Evolutionary conservation across 2,113 vertebrate species (phyloP).

Genomic region (Tricholaema leucomelas): DNA sequence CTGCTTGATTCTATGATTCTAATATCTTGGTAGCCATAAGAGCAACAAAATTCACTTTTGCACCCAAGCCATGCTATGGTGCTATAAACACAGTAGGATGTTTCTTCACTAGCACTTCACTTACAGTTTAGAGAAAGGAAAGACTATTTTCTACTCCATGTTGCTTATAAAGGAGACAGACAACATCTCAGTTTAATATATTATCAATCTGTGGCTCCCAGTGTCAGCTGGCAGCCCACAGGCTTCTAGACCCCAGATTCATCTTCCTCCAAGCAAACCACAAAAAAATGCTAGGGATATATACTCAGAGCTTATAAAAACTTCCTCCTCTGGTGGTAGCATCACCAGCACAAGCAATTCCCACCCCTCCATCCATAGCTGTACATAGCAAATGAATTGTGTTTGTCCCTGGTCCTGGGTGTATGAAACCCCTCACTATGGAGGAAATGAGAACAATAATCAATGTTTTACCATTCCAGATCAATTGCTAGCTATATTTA

Average conservation of each 20-base stretch:
- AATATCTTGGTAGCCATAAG: neutral
- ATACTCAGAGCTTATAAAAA: neutral
- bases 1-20: too few relatives aligned
- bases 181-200: slow-evolving; percentile 12
- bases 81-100: neutral
- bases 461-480: neutral
- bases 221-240: slow-evolving; percentile 24
- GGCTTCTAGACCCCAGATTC: neutral
- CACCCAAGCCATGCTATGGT: neutral
- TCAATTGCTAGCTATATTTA: neutral
- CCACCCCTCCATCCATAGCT: neutral
- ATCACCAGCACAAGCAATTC: neutral
- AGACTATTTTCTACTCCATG: neutral
- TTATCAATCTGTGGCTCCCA: neutral
- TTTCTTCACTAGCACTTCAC: neutral
- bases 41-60: neutral
- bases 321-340: neutral
- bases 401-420: neutral
- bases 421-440: neutral
- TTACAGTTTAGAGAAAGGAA: neutral
- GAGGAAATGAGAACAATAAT: neutral
- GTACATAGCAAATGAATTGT: neutral
- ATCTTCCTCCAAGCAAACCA: slow-evolving; percentile 11
- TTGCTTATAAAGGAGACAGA: neutral
- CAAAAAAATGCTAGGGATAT: neutral